Percentiles rank a stretch among this genome's conserved stretches.
Conservation (phyloP, 2,113 vertebrate genomes). For the Trachemys scripta region DNA sequence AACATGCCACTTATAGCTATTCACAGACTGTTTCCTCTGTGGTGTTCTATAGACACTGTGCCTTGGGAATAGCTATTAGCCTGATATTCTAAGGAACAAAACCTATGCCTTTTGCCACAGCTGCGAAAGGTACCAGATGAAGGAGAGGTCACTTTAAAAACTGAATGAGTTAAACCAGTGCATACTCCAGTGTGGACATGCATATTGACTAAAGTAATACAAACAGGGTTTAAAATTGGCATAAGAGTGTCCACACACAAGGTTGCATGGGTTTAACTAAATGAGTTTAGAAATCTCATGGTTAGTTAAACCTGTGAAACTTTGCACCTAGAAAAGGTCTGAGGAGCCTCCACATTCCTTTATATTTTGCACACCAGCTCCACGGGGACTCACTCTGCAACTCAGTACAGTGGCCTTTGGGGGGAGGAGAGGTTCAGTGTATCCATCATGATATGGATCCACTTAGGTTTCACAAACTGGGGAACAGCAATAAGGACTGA, state of each 20-base stretch:
- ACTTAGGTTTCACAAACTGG: neutral
- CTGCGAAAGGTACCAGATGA: neutral
- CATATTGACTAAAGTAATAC: neutral
- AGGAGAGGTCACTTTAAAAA: neutral
- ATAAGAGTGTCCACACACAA: neutral
- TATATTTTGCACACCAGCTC: neutral
- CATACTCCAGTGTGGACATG: neutral
- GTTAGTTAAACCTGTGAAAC: neutral
- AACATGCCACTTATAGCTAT: neutral
- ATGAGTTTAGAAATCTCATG: neutral
- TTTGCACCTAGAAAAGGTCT: neutral
- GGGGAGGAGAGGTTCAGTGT: no score
- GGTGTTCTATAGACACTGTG: neutral
- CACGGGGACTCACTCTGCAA: neutral
- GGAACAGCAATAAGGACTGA: rapidly evolving
- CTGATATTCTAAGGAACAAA: neutral
- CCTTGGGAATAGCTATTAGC: neutral
- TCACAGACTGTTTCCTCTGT: neutral
- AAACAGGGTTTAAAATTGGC: neutral
- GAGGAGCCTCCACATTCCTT: neutral
- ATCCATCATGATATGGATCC: no score
- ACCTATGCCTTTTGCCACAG: neutral
- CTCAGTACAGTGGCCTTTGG: neutral
- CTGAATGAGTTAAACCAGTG: neutral
- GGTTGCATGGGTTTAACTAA: neutral